These are phyloP conservation scores for Stenopsyche tienmushanensis DNA, from an alignment of 1,140 invertebrate species.

Conservation along the genomic window DNA sequence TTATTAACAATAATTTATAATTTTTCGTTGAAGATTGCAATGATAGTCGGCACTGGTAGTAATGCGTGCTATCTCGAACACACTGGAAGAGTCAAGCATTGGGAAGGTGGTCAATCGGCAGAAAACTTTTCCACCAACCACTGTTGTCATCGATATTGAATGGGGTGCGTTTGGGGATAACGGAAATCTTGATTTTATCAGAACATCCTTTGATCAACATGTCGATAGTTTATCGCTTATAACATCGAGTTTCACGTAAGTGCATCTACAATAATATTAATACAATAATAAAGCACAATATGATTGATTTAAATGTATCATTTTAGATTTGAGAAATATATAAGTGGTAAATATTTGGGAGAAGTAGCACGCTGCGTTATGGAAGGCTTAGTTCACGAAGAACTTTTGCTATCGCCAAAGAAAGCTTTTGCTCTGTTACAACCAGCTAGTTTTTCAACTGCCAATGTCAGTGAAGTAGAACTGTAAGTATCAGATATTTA, in stretches of 20 bases:
- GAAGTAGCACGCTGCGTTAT: constrained; percentile 72
- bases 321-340: constrained; percentile 82
- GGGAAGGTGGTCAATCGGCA: constrained; percentile 40
- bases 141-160: constrained; percentile 75
- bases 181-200: constrained; percentile 77
- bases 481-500: constrained; percentile 42
- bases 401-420: constrained; percentile 67
- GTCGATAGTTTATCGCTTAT: constrained; percentile 80
- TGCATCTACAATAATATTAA: constrained; percentile 32
- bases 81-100: constrained; percentile 46
- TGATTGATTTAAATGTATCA: background rate
- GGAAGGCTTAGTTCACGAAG: constrained; percentile 66
- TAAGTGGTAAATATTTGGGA: constrained; percentile 88
- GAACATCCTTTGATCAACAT: constrained; percentile 79
- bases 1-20: background rate
- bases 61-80: constrained; percentile 97
- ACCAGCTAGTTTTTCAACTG: constrained; percentile 62
- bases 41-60: constrained; percentile 80
- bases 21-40: constrained; percentile 49
- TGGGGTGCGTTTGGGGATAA: constrained; percentile 97
- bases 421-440: constrained; percentile 63
- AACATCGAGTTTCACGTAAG: constrained; percentile 70
- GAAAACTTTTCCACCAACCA: constrained; percentile 26
- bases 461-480: constrained; percentile 50
- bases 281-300: too few species aligned